Percentiles rank a stretch among this genome's conserved stretches.
Conservation (phyloP, 2,113 vertebrate species). For the Pteruthius melanotis region DNA sequence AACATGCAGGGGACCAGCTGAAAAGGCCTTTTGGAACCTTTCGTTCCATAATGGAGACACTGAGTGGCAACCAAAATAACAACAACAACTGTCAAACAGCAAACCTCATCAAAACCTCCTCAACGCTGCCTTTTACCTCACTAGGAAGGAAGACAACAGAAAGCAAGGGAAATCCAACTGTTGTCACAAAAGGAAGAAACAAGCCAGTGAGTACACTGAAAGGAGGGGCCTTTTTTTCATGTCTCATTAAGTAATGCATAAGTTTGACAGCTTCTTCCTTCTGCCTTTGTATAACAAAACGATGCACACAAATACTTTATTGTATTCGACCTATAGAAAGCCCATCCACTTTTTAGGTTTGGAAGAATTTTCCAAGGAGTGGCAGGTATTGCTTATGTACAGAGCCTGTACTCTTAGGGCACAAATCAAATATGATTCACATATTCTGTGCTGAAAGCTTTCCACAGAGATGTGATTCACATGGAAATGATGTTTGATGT, state of each 20-base stretch:
- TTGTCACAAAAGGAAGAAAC: conserved; percentile 81
- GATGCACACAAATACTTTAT: background rate
- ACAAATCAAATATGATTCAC: background rate
- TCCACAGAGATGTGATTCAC: background rate
- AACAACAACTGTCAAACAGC: conserved; percentile 80
- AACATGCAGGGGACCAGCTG: conserved; percentile 68
- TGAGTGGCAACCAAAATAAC: conserved; percentile 94
- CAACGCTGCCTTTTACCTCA: conserved; percentile 76
- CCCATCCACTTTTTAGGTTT: background rate
- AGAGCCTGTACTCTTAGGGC: background rate
- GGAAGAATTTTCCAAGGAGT: background rate
- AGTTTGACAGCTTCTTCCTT: background rate
- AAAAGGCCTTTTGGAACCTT: conserved; percentile 91
- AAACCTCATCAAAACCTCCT: conserved; percentile 70
- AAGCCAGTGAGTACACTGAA: conserved; percentile 82
- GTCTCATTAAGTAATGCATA: background rate
- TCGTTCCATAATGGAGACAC: conserved; percentile 92
- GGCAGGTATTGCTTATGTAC: background rate
- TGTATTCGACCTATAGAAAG: background rate
- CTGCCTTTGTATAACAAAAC: background rate
- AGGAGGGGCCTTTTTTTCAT: background rate
- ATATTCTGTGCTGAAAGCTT: background rate
- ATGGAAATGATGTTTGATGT: background rate
- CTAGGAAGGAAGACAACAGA: conserved; percentile 83
- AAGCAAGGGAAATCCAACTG: conserved; percentile 72